phyloP scores from a whole-genome alignment of 2,888 invertebrate genomes.

The Tetranychus truncatus region DNA sequence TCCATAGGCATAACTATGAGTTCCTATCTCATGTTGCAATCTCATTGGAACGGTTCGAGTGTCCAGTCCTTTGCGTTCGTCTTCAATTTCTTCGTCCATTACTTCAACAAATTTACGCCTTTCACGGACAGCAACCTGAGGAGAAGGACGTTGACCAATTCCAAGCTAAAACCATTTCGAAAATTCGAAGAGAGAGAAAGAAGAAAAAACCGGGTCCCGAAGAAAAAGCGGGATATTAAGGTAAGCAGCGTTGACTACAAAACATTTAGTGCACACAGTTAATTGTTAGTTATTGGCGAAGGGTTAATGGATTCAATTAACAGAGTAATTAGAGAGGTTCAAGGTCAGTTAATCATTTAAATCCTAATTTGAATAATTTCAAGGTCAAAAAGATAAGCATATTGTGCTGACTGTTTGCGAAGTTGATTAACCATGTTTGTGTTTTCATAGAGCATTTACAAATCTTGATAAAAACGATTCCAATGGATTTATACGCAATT shows the following conservation, averaged over 20 bases:
- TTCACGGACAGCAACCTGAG: slow-evolving; percentile 51
- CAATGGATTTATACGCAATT: neutral
- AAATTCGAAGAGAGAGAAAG: neutral
- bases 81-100: slow-evolving; percentile 87
- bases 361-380: no score
- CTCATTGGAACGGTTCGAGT: slow-evolving; percentile 41
- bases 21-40: slow-evolving; percentile 63
- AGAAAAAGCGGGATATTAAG: neutral
- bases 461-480: neutral
- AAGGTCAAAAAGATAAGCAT: no score
- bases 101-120: slow-evolving; percentile 76
- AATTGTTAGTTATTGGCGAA: neutral
- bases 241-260: neutral
- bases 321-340: neutral
- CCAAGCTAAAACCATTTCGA: neutral
- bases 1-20: slow-evolving; percentile 61
- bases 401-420: neutral
- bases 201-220: neutral
- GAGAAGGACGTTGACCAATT: slow-evolving; percentile 11
- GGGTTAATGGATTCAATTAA: neutral
- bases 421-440: neutral
- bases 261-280: neutral
- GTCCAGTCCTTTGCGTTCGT: slow-evolving; percentile 47
- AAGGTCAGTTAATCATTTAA: neutral
- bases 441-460: no score